Evolutionary conservation across 2,888 invertebrate genomes (phyloP), one percentile per base, ranked within the genome.

Genomic region (Megaustenia siamemsis): DNA sequence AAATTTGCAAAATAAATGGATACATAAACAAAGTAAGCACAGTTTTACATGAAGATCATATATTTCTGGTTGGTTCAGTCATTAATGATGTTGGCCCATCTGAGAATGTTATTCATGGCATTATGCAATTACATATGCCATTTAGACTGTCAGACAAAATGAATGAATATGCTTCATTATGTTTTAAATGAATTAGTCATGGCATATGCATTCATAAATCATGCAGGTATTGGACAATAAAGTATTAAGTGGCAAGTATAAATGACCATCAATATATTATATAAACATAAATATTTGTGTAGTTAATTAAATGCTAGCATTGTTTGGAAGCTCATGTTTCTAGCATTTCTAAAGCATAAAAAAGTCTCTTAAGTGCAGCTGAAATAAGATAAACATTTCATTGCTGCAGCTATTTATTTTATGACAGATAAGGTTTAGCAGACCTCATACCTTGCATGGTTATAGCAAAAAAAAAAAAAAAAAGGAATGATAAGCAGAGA

Each of bases 401-500:
- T 12, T 63, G 32, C 15, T 60, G 5, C 28, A 3, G 28, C n/a
- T n/a, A 32, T 63, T 63, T n/a, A 21, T n/a, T 10, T 21, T 63
- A 32, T 28, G 63, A 63, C 32, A 32, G 21, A 8, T 28, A 12
- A 63, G 32, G 32, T 63, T 63, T 32, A 28, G 4, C n/a, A 63
- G 63, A 63, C 63, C 28, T 63, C 32, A 32, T 28, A 32, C 63
- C 28, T 63, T 32, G 63, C 38, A 24, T n/a, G n/a, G n/a, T n/a
- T n/a, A n/a, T 28, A 73, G 15, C 45, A 12, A 8, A 53, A 35
- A 18, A 1, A 24, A 56, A 35, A 12, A 40, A 40, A 35, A 43
- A 32, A 78, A 83, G 83, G 78, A 83, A 83, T 78, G 83, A 56
- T 83, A 71, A 78, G 45, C 78, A 83, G 60, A 83, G 43, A 60